Conservation (phyloP, 2,797 vertebrate species). For the Ispidina picta region DNA sequence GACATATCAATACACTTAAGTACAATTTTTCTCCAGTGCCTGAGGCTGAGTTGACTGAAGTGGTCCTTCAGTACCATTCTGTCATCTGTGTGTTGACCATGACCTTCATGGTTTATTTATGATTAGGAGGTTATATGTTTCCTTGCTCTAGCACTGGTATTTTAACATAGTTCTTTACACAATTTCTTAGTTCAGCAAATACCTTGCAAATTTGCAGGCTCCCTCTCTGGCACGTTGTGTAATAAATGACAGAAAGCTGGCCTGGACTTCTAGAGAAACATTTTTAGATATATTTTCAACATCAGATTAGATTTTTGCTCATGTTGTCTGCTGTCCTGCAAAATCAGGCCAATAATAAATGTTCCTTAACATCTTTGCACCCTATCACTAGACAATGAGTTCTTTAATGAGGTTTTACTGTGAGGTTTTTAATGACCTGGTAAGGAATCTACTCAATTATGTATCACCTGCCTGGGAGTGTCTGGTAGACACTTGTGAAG, state of each 20-base stretch:
- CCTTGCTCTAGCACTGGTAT: neutral
- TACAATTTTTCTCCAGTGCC: slow-evolving; percentile 60
- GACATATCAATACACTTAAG: slow-evolving; percentile 53
- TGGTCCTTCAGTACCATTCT: slow-evolving; percentile 50
- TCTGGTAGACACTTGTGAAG: neutral
- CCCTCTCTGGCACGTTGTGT: neutral
- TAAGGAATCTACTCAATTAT: neutral
- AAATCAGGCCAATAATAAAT: neutral
- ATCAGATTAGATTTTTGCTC: neutral
- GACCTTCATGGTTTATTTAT: slow-evolving; percentile 69
- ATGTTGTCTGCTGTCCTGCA: neutral
- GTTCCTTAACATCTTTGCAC: neutral
- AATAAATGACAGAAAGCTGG: neutral
- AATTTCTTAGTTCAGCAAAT: neutral
- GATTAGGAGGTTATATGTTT: slow-evolving; percentile 27
- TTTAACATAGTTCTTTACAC: neutral
- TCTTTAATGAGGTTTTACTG: neutral
- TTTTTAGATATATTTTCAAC: neutral
- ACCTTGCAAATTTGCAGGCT: neutral
- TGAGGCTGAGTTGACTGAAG: slow-evolving; percentile 56
- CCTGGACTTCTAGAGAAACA: neutral
- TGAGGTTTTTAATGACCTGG: neutral
- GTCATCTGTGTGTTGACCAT: slow-evolving; percentile 52
- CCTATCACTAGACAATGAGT: neutral
- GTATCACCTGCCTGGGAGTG: neutral